Conservation (phyloP, 2,797 vertebrate genomes). For the Danio kyathit region DNA sequence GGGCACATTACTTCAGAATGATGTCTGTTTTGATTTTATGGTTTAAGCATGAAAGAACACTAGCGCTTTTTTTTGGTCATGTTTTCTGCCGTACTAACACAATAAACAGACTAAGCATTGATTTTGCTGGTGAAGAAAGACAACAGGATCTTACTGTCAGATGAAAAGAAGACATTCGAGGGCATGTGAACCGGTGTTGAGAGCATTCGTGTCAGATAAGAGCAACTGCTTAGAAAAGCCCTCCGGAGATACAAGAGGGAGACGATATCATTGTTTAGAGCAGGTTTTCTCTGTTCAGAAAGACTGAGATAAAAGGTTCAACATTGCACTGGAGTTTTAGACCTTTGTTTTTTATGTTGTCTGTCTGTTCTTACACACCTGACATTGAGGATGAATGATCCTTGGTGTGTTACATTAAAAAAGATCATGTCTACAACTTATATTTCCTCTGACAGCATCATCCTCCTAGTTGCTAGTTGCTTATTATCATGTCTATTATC, state of each 20-base stretch:
- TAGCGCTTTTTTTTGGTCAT: neutral
- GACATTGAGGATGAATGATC: neutral
- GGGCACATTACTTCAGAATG: too few relatives aligned
- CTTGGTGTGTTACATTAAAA: neutral
- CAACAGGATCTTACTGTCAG: slow-evolving; percentile 6
- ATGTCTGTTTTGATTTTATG: too few relatives aligned
- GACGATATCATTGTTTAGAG: slow-evolving; percentile 24
- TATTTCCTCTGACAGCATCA: neutral
- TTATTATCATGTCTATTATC: too few relatives aligned
- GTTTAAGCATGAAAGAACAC: neutral
- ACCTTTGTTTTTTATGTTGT: neutral
- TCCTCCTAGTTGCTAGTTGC: neutral
- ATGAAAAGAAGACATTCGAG: slow-evolving; percentile 11
- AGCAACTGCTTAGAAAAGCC: slow-evolving; percentile 9
- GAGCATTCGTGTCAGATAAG: slow-evolving; percentile 25
- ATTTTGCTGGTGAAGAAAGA: slow-evolving; percentile 2
- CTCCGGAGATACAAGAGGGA: neutral
- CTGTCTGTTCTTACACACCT: neutral
- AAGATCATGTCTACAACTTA: neutral
- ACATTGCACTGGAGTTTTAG: neutral
- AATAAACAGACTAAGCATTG: neutral
- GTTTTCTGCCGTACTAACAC: neutral
- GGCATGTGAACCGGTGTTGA: neutral
- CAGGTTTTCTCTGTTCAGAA: slow-evolving; percentile 5
- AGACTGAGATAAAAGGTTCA: slow-evolving; percentile 11